Evolutionary conservation across 1,140 invertebrate species (phyloP).

Genomic region (fruit fly (Drosophila melanogaster)): DNA sequence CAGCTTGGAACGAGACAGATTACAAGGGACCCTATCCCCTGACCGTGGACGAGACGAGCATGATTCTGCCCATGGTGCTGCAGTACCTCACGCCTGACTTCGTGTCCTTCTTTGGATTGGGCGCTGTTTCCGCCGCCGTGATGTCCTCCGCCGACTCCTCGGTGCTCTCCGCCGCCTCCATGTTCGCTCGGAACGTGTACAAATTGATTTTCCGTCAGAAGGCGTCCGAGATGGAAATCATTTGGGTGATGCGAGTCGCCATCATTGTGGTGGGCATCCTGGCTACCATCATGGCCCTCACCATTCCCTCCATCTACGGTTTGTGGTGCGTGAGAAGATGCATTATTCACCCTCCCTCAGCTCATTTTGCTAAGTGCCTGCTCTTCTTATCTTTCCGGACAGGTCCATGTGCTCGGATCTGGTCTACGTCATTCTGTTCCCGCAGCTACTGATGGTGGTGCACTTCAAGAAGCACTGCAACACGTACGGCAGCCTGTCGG

Average conservation of each 20-base stretch:
- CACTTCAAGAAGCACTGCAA: conserved; percentile 97
- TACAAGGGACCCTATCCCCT: conserved; percentile 91
- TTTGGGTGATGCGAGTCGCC: conserved; percentile 98
- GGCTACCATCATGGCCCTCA: conserved; percentile 97
- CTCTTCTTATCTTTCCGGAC: conserved; percentile 27
- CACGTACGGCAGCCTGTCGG: conserved; percentile 97
- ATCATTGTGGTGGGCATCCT: conserved; percentile 97
- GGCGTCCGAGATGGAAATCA: conserved; percentile 98
- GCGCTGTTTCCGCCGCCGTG: conserved; percentile 98
- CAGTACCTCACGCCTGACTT: conserved; percentile 97
- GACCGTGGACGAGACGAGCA: conserved; percentile 91
- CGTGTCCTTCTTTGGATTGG: conserved; percentile 98
- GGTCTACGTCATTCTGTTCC: conserved; percentile 99
- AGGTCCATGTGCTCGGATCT: conserved; percentile 98
- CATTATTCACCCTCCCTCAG: conserved; percentile 24
- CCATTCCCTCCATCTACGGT: conserved; percentile 98
- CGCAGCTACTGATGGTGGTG: conserved; percentile 96
- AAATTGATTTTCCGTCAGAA: conserved; percentile 97
- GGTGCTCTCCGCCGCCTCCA: conserved; percentile 97
- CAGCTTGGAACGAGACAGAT: conserved; percentile 97
- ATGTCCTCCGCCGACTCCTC: conserved; percentile 99
- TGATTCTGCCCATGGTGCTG: conserved; percentile 98
- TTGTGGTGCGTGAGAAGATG: conserved; percentile 90
- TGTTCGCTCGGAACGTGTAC: conserved; percentile 99
- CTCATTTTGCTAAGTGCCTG: conserved; percentile 46